These are phyloP conservation scores for Leptinotarsa peninsularis DNA, from an alignment of 2,888 invertebrate genomes.

Conservation along the genomic window DNA sequence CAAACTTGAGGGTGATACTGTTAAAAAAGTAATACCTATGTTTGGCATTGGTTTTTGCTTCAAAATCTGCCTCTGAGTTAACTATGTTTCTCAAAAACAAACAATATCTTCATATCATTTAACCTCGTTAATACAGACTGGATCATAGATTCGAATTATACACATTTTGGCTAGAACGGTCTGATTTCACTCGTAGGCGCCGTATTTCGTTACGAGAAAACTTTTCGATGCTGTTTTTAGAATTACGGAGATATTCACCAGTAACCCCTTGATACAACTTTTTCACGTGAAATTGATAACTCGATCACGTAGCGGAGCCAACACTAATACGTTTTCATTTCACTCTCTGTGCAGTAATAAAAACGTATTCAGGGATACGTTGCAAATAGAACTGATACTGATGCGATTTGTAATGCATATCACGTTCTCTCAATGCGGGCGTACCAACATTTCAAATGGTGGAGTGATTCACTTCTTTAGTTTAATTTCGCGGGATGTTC, in stretches of 20 bases:
- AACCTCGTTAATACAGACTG: background rate
- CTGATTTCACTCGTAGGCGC: background rate
- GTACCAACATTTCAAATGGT: background rate
- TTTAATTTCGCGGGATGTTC: conserved; percentile 1
- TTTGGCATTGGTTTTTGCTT: no score
- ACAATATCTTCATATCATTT: no score
- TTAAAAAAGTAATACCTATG: no score
- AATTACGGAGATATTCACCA: background rate
- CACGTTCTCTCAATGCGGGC: conserved; percentile 2
- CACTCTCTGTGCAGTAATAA: conserved; percentile 14
- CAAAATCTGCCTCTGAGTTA: no score
- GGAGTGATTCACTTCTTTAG: background rate
- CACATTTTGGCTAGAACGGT: background rate
- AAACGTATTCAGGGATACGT: conserved; percentile 20
- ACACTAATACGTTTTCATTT: conserved; percentile 20
- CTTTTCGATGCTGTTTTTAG: background rate
- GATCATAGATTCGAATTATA: background rate
- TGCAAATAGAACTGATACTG: conserved; percentile 11
- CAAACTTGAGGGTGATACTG: no score
- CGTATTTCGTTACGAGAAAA: background rate
- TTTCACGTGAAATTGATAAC: conserved; percentile 18
- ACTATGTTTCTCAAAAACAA: no score
- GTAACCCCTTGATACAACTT: conserved; percentile 18
- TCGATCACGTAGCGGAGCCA: conserved; percentile 1
- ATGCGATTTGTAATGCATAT: conserved; percentile 6